Percentiles rank a stretch among this genome's conserved stretches.
Evolutionary conservation across 2,113 vertebrate genomes (phyloP).

Genomic region (Daubentonia madagascariensis): DNA sequence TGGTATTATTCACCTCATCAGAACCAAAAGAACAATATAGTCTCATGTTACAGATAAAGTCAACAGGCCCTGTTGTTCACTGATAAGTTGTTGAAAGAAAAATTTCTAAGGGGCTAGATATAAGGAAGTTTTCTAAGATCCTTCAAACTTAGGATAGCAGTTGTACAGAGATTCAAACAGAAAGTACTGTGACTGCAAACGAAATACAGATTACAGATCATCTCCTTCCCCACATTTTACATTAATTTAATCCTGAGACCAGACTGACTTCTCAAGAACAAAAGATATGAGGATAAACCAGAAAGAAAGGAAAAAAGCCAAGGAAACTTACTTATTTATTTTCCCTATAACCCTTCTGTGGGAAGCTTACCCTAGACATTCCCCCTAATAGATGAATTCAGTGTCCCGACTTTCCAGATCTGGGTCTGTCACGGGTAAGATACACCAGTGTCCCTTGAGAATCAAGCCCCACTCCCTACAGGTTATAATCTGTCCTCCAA

Average conservation of each 20-base stretch:
- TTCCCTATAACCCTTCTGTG: not conserved
- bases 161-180: not conserved
- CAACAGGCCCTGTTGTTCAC: not conserved
- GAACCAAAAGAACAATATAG: not conserved
- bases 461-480: not conserved
- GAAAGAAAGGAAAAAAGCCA: not conserved
- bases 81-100: not conserved
- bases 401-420: not conserved
- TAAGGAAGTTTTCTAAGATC: conserved; percentile 3
- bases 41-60: not conserved
- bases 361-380: not conserved
- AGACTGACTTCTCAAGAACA: not conserved
- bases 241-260: not conserved
- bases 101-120: not conserved
- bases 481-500: not conserved
- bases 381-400: not conserved
- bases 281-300: not conserved
- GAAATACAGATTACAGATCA: not conserved
- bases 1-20: not conserved
- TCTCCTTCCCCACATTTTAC: not conserved
- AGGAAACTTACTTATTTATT: not conserved
- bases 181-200: not conserved
- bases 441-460: not conserved
- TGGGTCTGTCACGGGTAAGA: not conserved
- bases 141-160: not conserved